These are phyloP conservation scores for Podiceps cristatus DNA, from an alignment of 2,113 vertebrate genomes.

Conservation along the genomic window DNA sequence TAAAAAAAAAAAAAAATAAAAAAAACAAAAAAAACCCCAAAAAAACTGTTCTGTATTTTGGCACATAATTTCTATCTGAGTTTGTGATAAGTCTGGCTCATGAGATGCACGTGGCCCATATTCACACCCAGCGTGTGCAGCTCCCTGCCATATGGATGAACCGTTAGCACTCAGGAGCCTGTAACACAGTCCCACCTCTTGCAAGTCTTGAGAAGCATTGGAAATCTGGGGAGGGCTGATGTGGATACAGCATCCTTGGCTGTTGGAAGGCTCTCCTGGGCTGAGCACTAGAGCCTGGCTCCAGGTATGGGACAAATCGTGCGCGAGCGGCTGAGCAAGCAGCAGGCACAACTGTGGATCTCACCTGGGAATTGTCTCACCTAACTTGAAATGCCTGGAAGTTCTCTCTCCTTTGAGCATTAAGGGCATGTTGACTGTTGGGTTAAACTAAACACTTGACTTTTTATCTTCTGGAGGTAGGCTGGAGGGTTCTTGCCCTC, in stretches of 20 bases:
- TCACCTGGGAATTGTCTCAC: not conserved
- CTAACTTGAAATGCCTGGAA: not conserved
- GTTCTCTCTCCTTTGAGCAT: not conserved
- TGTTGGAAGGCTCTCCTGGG: not conserved
- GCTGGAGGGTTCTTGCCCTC: not conserved
- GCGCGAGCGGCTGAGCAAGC: not conserved
- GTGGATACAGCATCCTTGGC: not conserved
- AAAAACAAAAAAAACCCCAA: not conserved
- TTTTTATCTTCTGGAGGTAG: not conserved
- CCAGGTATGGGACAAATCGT: not conserved
- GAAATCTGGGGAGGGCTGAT: not conserved
- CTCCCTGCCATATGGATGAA: not conserved
- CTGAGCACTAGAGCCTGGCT: not conserved
- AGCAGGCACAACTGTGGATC: not conserved
- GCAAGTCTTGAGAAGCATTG: not conserved
- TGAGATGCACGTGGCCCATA: not conserved
- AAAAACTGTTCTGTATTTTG: slow-evolving; percentile 7
- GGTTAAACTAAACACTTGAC: not conserved
- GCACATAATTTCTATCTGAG: not conserved
- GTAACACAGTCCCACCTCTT: not conserved
- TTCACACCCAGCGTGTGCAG: not conserved
- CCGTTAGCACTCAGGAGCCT: not conserved
- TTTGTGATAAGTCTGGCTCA: not conserved
- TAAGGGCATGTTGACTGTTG: not conserved
- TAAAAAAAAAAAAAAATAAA: not conserved